These are phyloP conservation scores for Anguilla marmorata DNA, from an alignment of 2,797 vertebrate species.

Conservation along the genomic window DNA sequence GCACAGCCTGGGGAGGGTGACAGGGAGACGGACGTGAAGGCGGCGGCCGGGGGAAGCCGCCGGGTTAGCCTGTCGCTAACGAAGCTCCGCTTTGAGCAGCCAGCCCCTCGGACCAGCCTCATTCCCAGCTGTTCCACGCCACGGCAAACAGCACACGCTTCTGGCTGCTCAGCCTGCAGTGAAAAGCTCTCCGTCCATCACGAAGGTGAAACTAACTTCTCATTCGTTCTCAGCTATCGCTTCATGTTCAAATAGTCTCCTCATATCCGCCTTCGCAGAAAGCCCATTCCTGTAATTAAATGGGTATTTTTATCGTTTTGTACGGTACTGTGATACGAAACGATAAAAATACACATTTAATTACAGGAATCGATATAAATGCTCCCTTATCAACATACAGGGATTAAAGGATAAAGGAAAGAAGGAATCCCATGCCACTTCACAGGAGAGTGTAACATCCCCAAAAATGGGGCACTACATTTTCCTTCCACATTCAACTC, in stretches of 20 bases:
- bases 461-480: too few relatives aligned
- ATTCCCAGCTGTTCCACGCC: neutral
- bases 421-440: too few relatives aligned
- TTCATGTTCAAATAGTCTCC: neutral
- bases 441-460: too few relatives aligned
- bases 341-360: too few relatives aligned
- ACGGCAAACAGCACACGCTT: neutral
- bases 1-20: conserved; percentile 68
- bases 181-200: neutral
- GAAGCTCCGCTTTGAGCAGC: neutral
- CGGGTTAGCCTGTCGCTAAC: neutral
- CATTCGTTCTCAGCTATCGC: neutral
- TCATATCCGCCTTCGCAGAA: neutral
- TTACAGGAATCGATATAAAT: too few relatives aligned
- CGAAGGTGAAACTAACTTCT: neutral
- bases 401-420: too few relatives aligned
- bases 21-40: neutral
- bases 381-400: too few relatives aligned
- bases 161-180: neutral
- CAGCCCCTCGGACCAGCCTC: neutral
- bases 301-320: too few relatives aligned
- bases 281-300: too few relatives aligned
- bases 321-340: too few relatives aligned
- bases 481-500: too few relatives aligned
- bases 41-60: neutral